Base-by-base conservation (phyloP, 2,113 vertebrate genomes). In the Lagopus muta region DNA sequence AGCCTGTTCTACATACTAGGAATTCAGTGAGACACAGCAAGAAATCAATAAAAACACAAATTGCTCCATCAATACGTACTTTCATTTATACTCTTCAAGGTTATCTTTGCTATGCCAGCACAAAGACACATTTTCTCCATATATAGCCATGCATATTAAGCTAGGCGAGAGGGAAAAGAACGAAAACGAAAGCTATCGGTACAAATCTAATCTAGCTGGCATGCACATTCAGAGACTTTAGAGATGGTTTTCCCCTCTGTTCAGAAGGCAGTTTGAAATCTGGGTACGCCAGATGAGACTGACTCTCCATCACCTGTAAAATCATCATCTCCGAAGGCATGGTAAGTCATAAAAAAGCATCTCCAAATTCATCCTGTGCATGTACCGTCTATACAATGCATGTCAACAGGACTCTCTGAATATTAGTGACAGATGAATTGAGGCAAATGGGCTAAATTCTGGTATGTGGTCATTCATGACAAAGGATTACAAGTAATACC, bases 11-110 rank as follows among this genome's bases (percentile, higher is more conserved):
- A 93, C 84, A 89, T 95, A 92, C 93, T 92, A 95, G 92, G 94
- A 97, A 97, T 97, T 92, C 94, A 94, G 96, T 2, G 1, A 96
- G 85, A 89, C 52, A 94, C 96, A 90, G 95, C 91, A 82, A 97
- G 93, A 92, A 97, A 98, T 98, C 98, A 97, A 98, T 98, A 97
- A 71, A 65, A 92, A 91, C 97, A 96, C 98, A 97, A 97, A 98
- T 97, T 97, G 96, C 92, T 97, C 93, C 94, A 97, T 98, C 98
- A 97, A 98, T 97, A 97, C 90, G n/a, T 96, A 97, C 88, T 67
- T 96, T 97, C 95, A 84, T 97, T 97, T 97, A 97, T 96, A 97
- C 92, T 90, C 95, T 97, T 97, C 97, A 98, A 98, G 97, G 97
- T 98, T 97, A 98, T 96, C 96, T 96, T 88, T 78, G 88, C 89